phyloP scores from a whole-genome alignment of 2,888 invertebrate species.

The Eupithecia subumbrata region DNA sequence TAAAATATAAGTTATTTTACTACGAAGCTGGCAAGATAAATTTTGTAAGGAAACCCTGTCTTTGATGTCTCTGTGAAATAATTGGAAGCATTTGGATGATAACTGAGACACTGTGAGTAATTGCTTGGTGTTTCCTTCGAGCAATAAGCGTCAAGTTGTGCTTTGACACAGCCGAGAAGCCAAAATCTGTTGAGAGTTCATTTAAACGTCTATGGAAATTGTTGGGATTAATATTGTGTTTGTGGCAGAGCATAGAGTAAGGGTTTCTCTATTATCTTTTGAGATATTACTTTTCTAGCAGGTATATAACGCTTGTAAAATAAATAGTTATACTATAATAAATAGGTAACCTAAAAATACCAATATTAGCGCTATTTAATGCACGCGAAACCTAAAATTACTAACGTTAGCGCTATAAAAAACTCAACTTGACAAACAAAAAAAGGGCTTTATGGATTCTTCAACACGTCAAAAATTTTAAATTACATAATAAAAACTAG shows the following conservation, averaged over 20 bases:
- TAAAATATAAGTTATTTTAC: conserved; percentile 32
- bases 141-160: conserved; percentile 9
- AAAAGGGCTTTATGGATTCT: background rate
- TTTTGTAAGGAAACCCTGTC: conserved; percentile 4
- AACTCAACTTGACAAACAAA: too few relatives aligned
- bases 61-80: conserved; percentile 12
- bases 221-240: background rate
- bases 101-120: conserved; percentile 11
- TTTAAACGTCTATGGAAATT: background rate
- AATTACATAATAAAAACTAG: background rate
- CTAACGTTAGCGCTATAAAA: too few relatives aligned
- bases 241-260: background rate
- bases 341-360: too few relatives aligned
- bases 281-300: background rate
- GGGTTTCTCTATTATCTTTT: background rate
- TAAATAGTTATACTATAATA: too few relatives aligned
- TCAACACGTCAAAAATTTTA: background rate
- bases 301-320: background rate
- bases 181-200: background rate
- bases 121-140: conserved; percentile 11
- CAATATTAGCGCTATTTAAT: too few relatives aligned
- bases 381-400: too few relatives aligned
- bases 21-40: background rate
- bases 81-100: conserved; percentile 12
- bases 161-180: conserved; percentile 38